phyloP scores from a whole-genome alignment of 2,888 invertebrate genomes.

The Apodemia hepburni region DNA sequence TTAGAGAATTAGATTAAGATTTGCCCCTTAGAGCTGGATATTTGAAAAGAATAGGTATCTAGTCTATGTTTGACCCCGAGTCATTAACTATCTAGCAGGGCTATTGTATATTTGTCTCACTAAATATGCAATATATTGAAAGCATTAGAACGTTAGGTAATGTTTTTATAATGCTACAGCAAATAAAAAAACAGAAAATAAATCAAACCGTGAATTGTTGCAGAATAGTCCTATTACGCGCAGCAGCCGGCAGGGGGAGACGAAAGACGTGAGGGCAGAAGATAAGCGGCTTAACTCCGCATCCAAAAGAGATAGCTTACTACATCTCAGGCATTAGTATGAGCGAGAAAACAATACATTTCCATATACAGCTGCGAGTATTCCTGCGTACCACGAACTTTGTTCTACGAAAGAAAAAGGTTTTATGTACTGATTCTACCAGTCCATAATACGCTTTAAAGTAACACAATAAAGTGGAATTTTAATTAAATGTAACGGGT shows the following conservation, averaged over 20 bases:
- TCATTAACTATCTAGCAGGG: no score
- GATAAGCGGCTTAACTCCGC: conserved; percentile 79
- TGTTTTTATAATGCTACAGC: no score
- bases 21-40: no score
- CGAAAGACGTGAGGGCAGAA: conserved; percentile 71
- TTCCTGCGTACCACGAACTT: conserved; percentile 58
- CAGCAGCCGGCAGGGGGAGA: conserved; percentile 61
- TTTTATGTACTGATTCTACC: conserved; percentile 32
- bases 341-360: conserved; percentile 51
- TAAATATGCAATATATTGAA: no score
- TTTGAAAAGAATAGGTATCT: no score
- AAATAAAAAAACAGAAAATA: conserved; percentile 15
- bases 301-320: conserved; percentile 50
- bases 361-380: conserved; percentile 70
- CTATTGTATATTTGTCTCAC: no score
- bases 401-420: conserved; percentile 42
- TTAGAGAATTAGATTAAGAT: no score
- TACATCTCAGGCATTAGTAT: conserved; percentile 26
- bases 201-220: conserved; percentile 37
- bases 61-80: no score
- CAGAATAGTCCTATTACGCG: conserved; percentile 64
- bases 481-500: conserved; percentile 31
- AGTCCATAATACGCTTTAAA: conserved; percentile 35
- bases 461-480: conserved; percentile 26
- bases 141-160: no score